phyloP scores from a whole-genome alignment of 2,797 vertebrate species.

The Erpetoichthys calabaricus region DNA sequence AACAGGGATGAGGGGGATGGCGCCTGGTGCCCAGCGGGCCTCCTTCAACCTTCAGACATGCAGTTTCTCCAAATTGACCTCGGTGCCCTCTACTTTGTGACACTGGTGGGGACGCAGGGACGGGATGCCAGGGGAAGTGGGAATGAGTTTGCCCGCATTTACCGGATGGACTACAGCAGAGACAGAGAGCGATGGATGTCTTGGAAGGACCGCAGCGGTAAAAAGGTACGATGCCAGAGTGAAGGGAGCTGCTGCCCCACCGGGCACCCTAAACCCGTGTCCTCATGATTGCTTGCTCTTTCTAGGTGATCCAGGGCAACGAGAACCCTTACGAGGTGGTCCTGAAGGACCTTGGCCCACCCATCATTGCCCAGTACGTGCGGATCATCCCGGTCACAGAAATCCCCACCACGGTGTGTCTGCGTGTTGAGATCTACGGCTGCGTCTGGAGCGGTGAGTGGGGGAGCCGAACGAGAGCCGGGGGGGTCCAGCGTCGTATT shows the following conservation, averaged over 20 bases:
- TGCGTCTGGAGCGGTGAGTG: constrained; percentile 68
- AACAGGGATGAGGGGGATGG: constrained; percentile 71
- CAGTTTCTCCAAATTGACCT: constrained; percentile 81
- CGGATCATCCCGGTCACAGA: constrained; percentile 65
- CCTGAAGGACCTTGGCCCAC: constrained; percentile 69
- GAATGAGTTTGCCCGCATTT: constrained; percentile 69
- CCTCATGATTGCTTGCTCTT: constrained; percentile 1
- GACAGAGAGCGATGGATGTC: constrained; percentile 65
- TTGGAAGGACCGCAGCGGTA: constrained; percentile 67
- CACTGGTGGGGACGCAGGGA: constrained; percentile 74
- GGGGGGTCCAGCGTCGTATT: not conserved
- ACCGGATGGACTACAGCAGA: constrained; percentile 72
- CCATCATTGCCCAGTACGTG: constrained; percentile 63
- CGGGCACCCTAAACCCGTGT: not conserved
- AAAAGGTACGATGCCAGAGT: constrained; percentile 30
- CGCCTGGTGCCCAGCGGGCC: constrained; percentile 72
- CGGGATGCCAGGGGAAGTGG: constrained; percentile 63
- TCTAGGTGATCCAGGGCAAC: constrained; percentile 67
- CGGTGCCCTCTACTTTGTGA: constrained; percentile 64
- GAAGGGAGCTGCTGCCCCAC: not conserved
- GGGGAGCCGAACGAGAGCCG: not conserved
- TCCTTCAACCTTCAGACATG: constrained; percentile 58
- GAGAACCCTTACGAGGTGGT: constrained; percentile 58
- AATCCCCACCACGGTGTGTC: constrained; percentile 63
- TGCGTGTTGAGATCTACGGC: constrained; percentile 80